Conservation (phyloP, 1,140 invertebrate genomes). For the Diprion similis region DNA sequence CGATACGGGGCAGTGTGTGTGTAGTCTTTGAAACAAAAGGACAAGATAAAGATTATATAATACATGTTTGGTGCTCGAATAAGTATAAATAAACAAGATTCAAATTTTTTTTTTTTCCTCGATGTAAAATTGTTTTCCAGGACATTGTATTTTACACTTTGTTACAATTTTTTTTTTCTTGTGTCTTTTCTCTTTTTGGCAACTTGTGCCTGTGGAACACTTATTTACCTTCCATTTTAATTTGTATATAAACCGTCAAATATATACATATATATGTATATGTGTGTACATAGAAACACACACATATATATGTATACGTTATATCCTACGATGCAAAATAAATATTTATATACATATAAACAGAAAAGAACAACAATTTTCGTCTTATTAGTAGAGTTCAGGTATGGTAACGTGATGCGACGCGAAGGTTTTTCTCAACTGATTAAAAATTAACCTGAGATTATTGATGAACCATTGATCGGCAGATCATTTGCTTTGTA, state of each 20-base stretch:
- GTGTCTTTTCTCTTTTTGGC: slow-evolving; percentile 43
- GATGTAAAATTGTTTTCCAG: slow-evolving; percentile 35
- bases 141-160: slow-evolving; percentile 42
- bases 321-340: slow-evolving; percentile 33
- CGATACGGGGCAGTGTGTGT: neutral
- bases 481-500: neutral
- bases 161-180: slow-evolving; percentile 22
- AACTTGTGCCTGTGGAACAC: slow-evolving; percentile 63
- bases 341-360: slow-evolving; percentile 51
- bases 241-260: slow-evolving; percentile 38
- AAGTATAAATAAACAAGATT: slow-evolving; percentile 21
- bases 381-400: slow-evolving; percentile 38
- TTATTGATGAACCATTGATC: neutral
- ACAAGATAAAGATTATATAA: slow-evolving; percentile 18
- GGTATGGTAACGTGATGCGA: slow-evolving; percentile 54
- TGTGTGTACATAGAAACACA: slow-evolving; percentile 8
- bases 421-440: slow-evolving; percentile 46
- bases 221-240: slow-evolving; percentile 42
- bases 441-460: neutral
- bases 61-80: slow-evolving; percentile 20
- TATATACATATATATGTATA: slow-evolving; percentile 37
- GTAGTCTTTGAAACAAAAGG: slow-evolving; percentile 9
- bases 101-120: slow-evolving; percentile 22
- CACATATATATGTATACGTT: slow-evolving; percentile 6
- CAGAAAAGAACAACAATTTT: slow-evolving; percentile 30